A percentile compares a stretch with the other conserved stretches of the same genome.
These are phyloP conservation scores for Drosophila prosaltans DNA, from an alignment of 1,140 invertebrate species.

Conservation along the genomic window DNA sequence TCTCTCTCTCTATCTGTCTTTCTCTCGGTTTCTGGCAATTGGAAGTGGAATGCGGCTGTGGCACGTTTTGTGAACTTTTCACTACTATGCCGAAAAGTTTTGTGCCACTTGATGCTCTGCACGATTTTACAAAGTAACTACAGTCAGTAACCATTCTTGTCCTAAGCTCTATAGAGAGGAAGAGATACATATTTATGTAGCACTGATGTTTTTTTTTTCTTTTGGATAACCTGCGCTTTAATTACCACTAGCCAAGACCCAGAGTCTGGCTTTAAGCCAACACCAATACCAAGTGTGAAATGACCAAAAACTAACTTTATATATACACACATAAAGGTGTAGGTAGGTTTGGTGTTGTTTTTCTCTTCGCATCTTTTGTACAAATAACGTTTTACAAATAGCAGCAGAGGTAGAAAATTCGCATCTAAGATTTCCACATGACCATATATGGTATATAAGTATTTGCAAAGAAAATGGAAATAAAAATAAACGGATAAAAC, in stretches of 20 bases:
- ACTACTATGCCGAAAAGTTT: slow-evolving; percentile 11
- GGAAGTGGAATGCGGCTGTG: slow-evolving; percentile 33
- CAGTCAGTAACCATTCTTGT: neutral
- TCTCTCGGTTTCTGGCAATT: slow-evolving; percentile 6
- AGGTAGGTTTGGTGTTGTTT: neutral
- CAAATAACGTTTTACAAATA: slow-evolving; percentile 8
- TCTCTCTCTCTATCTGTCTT: neutral
- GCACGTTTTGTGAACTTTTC: slow-evolving; percentile 24
- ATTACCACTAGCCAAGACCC: slow-evolving; percentile 13
- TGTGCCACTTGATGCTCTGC: slow-evolving; percentile 25
- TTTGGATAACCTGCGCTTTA: slow-evolving; percentile 14
- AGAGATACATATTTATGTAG: slow-evolving; percentile 12
- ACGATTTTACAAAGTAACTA: slow-evolving; percentile 20
- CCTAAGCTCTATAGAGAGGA: neutral
- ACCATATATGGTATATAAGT: slow-evolving; percentile 56
- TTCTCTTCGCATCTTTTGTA: neutral
- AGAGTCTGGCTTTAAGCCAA: neutral
- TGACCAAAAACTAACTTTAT: neutral
- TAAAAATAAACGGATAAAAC: neutral
- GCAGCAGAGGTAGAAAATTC: slow-evolving; percentile 11
- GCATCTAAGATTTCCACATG: slow-evolving; percentile 70
- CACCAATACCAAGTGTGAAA: slow-evolving; percentile 13
- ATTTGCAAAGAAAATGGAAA: slow-evolving; percentile 24
- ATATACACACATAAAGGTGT: neutral
- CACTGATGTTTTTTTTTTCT: slow-evolving; percentile 8